Evolutionary conservation across 1,140 invertebrate genomes (phyloP), one percentile per base, ranked within the genome.

Genomic region (Zaprionus africanus): DNA sequence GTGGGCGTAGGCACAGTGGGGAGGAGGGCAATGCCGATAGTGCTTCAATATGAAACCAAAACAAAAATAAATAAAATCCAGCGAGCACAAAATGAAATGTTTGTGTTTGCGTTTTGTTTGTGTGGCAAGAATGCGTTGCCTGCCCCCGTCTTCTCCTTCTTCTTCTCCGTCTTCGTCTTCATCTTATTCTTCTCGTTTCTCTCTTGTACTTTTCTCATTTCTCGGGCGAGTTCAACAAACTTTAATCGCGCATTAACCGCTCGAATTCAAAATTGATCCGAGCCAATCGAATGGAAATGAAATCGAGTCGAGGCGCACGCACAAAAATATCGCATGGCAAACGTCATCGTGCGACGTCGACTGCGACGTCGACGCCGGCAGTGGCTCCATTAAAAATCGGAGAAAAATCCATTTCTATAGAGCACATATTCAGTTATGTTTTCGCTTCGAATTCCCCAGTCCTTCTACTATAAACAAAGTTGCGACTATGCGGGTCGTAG

Each of bases 171-270:
- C 22, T 22, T 22, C 22, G 22, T 22, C 22, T 22, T 22, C 78
- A 57, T 54, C 46, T 4, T 26, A 26, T 26, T 26, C 26, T 26
- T 34, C 53, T 7, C 17, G 28, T 15, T 9, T 31, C 15, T 73
- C 66, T 81, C 74, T 57, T 34, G 31, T 34, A 34, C 46, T 68
- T 19, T 66, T 74, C 31, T 31, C 17, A 46, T 54, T 70, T 60
- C 7, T 41, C 49, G 64, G 19, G 6, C 36, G 64, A 36, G 84
- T 88, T 88, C 85, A 88, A 88, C 41, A 84, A 88, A 88, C 84
- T 79, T 64, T 72, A 87, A 83, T 78, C 73, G 77, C 64, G 41
- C 74, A 75, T 77, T 72, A 67, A 73, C 57, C 72, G 68, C 76
- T 82, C 57, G 49, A 69, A 75, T 77, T 73, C 58, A 65, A 61